Conservation (phyloP, 2,797 vertebrate species). For the Pogoniulus pusillus region DNA sequence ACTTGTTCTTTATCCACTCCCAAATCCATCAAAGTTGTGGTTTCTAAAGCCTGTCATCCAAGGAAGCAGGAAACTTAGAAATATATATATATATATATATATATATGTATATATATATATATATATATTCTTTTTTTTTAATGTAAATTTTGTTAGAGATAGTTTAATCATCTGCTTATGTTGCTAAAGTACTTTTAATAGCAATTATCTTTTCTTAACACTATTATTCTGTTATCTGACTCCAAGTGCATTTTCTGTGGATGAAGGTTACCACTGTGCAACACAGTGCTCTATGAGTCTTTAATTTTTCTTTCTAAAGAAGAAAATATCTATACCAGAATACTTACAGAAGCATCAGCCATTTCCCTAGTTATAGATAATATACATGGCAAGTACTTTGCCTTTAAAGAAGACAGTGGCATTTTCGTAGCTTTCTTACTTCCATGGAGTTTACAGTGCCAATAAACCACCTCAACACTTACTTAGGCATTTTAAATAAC, state of each 20-base stretch:
- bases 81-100: background rate
- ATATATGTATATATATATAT: no score
- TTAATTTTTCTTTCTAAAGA: background rate
- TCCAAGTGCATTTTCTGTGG: background rate
- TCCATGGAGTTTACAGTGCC: background rate
- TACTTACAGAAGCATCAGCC: background rate
- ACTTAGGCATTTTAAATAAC: background rate
- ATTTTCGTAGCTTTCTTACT: background rate
- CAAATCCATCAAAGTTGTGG: background rate
- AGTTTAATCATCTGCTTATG: background rate
- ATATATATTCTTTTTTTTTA: no score
- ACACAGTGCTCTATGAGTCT: background rate
- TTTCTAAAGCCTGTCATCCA: background rate
- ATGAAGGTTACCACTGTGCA: background rate
- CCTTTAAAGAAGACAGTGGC: no score
- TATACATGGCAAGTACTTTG: background rate
- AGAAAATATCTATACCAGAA: background rate
- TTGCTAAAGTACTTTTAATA: background rate
- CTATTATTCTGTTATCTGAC: background rate
- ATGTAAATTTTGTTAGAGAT: background rate
- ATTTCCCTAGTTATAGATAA: background rate
- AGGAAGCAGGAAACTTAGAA: background rate
- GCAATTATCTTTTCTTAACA: background rate
- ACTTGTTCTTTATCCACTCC: background rate
- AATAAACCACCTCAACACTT: background rate